Evolutionary conservation across 1,140 invertebrate species (phyloP).

Genomic region (Drosophila nebulosa): DNA sequence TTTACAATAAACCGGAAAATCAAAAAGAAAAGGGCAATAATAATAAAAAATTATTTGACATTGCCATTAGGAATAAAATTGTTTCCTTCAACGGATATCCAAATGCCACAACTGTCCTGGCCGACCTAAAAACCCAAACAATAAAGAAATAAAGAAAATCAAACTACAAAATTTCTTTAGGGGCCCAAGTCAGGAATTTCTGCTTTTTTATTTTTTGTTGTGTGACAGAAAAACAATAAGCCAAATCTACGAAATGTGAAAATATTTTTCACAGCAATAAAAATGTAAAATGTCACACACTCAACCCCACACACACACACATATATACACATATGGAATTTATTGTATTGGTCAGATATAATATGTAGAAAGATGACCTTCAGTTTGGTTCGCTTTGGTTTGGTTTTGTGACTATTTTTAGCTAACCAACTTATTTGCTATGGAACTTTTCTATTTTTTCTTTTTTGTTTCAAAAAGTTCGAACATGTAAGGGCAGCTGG

Average conservation of each 20-base stretch:
- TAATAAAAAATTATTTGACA: not conserved
- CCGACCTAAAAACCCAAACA: not conserved
- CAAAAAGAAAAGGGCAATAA: not conserved
- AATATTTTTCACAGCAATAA: not conserved
- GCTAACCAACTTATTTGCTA: slow-evolving; percentile 54
- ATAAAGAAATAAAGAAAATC: not conserved
- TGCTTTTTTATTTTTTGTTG: not conserved
- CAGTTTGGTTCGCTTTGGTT: not conserved
- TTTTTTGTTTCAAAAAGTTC: slow-evolving; percentile 42
- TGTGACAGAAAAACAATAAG: not conserved
- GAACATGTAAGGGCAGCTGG: slow-evolving; percentile 36
- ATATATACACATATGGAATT: not conserved
- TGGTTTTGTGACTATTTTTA: slow-evolving; percentile 44
- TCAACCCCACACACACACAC: no score
- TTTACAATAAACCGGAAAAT: not conserved
- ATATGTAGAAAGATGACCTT: slow-evolving; percentile 3
- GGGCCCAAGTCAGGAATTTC: not conserved
- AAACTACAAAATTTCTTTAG: not conserved
- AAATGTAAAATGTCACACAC: not conserved
- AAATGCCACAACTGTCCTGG: not conserved
- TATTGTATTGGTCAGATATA: slow-evolving; percentile 3
- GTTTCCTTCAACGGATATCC: not conserved
- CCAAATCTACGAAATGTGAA: not conserved
- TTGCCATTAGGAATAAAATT: not conserved
- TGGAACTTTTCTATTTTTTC: slow-evolving; percentile 26